Base-by-base conservation (phyloP, 2,113 vertebrate genomes). In the Apteryx owenii region DNA sequence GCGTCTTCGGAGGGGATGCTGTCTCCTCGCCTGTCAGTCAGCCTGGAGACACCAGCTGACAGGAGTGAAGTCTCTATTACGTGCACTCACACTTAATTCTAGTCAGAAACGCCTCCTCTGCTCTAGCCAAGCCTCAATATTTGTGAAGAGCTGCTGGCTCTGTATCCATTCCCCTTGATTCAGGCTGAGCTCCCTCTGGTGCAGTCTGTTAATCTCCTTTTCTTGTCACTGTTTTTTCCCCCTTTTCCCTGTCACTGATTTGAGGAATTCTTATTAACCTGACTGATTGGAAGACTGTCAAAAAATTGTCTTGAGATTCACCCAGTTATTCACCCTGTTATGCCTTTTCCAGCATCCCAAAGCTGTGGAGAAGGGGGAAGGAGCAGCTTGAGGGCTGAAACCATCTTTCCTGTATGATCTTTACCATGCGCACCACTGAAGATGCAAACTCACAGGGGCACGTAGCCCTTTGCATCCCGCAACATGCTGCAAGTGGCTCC, bases 81-180 rank as follows among this genome's bases (percentile, higher is more conserved):
- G 2, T 17, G 33, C 44, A 15, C 46, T 90, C 0, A 0, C 1
- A 0, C 29, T 83, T 58, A 21, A 46, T 40, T 51, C 51, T 28
- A 8, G 42, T 18, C 71, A 73, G 29, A 21, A 23, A 29, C 6
- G 7, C 31, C 58, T 2, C 5, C 16, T 21, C 54, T 1, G 5
- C n/a, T 42, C 38, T 40, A 51, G 72, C 31, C 10, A 33, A 84
- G 25, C 7, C 25, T 33, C 46, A 2, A 2, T 11, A 28, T 40
- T 66, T 29, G 18, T 21, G 16, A 48, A 86, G 51, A 42, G 25
- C 13, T 75, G 16, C 4, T 0, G 2, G 62, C 40, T 42, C 79
- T 51, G 20, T 4, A 66, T 51, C 72, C 78, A 54, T 42, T 81
- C 77, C 58, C 29, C 29, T 54, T 4, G 7, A 7, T 44, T 65